Evolutionary conservation across 2,888 invertebrate species (phyloP), one percentile per base, ranked within the genome.

Genomic region (Dasypogon diadema): DNA sequence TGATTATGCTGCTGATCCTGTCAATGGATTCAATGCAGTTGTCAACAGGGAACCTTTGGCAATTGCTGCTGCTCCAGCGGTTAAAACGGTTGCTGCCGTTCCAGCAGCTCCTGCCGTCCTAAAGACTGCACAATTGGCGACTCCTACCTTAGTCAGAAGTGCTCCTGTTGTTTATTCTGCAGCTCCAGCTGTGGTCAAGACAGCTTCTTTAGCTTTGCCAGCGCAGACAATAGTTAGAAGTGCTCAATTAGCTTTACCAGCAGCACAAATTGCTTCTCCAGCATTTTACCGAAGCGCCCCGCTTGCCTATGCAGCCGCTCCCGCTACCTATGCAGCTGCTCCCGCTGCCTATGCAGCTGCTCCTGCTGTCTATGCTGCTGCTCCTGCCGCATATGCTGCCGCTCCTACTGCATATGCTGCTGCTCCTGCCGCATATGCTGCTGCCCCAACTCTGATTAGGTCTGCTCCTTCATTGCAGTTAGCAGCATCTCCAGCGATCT

Each of bases 1-100:
- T 56, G 86, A 86, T 79, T 86, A 86, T 77, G 84, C 85, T 21
- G 83, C 86, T 73, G 86, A 86, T 78, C 81, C 86, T 63, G 80
- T 85, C 74, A 85, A 86, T 73, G 86, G 86, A 42, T 86, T 86
- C 80, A 86, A 86, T 74, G 86, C 86, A 68, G 84, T 86, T 24
- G 85, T 85, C 10, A 80, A 81, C 75, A 81, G 84, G 26, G 80
- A 81, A 30, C 65, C 74, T 6, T 79, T 83, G 10, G 77, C 55
- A 2, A 37, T 37, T 37, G 74, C 56, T 56, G 72, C 54, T 51
- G 30, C 42, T 1, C 75, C 79, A 18, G 75, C 78, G 22, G 81
- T 80, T 12, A 81, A 81, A 78, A 5, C 81, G 14, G 79, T 81
- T 24, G 78, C 80, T 55, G n/a, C n/a, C n/a, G n/a, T n/a, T n/a